Conservation (phyloP, 2,113 vertebrate species). For the Sciurus niger region DNA sequence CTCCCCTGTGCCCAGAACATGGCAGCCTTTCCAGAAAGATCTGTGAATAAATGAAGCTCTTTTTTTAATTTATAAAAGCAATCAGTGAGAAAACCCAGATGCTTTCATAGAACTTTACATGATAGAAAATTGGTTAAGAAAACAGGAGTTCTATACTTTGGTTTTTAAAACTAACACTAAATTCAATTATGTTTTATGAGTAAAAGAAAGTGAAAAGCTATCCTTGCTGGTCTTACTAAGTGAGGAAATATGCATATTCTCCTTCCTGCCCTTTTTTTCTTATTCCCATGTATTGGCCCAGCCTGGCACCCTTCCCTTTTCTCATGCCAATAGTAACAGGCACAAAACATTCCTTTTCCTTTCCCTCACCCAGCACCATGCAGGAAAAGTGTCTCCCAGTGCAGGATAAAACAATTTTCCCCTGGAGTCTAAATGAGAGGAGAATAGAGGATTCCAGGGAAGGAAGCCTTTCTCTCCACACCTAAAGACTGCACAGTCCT, state of each 20-base stretch:
- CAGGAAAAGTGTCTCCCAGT: neutral
- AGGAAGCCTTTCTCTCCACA: neutral
- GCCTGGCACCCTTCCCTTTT: neutral
- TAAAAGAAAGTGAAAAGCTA: constrained; percentile 5
- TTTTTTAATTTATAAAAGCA: constrained; percentile 32
- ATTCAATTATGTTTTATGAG: constrained; percentile 22
- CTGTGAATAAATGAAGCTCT: constrained; percentile 46
- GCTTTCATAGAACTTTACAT: neutral
- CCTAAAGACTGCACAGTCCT: neutral
- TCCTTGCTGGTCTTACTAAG: neutral
- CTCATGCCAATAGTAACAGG: neutral
- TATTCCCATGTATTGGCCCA: neutral
- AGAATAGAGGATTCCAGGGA: neutral
- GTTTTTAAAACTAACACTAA: constrained; percentile 39
- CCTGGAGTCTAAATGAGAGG: neutral
- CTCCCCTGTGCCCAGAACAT: neutral
- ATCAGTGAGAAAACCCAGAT: neutral
- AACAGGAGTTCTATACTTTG: neutral
- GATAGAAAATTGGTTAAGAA: constrained; percentile 24
- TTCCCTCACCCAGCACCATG: neutral
- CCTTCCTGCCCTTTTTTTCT: neutral
- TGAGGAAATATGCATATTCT: neutral
- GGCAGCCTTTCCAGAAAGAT: constrained; percentile 12
- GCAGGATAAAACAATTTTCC: constrained; percentile 48
- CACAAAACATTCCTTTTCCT: neutral